phyloP scores from a whole-genome alignment of 2,888 invertebrate species.

The Epistrophella euchroma region DNA sequence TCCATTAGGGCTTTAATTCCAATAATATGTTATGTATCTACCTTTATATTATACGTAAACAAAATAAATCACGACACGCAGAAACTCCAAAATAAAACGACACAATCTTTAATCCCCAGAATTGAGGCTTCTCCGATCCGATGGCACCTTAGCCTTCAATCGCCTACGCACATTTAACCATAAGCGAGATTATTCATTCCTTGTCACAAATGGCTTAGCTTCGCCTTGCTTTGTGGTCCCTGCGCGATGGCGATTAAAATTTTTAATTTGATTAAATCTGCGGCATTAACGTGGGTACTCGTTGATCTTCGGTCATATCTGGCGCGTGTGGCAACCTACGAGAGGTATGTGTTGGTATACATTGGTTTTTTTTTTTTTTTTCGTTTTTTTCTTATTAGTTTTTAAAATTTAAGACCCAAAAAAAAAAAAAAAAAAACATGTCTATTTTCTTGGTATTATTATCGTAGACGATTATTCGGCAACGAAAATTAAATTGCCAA shows the following conservation, averaged over 20 bases:
- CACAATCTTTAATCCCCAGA: neutral
- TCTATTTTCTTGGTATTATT: too few species aligned
- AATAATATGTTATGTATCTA: neutral
- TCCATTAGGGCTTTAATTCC: neutral
- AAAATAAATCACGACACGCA: constrained; percentile 12
- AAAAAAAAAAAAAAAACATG: neutral
- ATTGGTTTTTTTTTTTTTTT: neutral
- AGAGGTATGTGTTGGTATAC: neutral
- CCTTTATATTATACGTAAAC: neutral
- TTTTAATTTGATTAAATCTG: constrained; percentile 26
- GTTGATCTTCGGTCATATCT: neutral
- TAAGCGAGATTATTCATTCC: constrained; percentile 1
- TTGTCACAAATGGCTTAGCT: neutral
- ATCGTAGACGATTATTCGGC: too few species aligned
- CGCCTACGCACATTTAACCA: constrained; percentile 11
- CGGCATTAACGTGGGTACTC: constrained; percentile 13
- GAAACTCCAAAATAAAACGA: neutral
- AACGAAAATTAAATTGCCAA: too few species aligned
- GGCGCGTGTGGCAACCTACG: neutral
- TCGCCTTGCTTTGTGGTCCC: neutral
- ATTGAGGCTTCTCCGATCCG: constrained; percentile 7
- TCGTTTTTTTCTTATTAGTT: neutral
- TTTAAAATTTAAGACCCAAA: neutral
- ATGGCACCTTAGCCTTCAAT: constrained; percentile 19
- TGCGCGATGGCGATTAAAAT: constrained; percentile 8